phyloP scores from a whole-genome alignment of 2,113 vertebrate species.

The Pedionomus torquatus region DNA sequence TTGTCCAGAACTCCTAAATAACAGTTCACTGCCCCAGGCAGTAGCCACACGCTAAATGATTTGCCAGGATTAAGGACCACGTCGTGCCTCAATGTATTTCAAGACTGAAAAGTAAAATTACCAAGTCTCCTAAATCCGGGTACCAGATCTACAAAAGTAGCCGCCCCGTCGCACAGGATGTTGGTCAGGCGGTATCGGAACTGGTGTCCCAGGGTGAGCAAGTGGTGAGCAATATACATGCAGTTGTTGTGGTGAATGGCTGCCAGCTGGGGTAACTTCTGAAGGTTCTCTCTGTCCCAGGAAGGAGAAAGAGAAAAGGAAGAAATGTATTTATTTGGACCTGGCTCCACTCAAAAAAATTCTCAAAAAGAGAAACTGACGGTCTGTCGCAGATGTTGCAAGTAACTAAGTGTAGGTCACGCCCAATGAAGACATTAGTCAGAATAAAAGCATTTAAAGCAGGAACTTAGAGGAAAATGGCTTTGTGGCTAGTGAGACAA shows the following conservation, averaged over 20 bases:
- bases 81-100: rapidly evolving
- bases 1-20: neutral
- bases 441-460: neutral
- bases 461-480: neutral
- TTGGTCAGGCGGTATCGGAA: slow-evolving; percentile 80
- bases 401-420: neutral
- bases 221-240: slow-evolving; percentile 94
- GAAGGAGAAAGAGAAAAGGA: neutral
- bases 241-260: slow-evolving; percentile 99
- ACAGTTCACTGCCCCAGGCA: rapidly evolving
- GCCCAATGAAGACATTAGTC: neutral
- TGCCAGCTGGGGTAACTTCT: slow-evolving; percentile 93
- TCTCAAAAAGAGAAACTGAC: rapidly evolving
- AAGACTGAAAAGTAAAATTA: slow-evolving; percentile 42
- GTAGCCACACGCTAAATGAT: rapidly evolving
- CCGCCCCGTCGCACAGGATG: slow-evolving; percentile 79
- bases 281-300: slow-evolving; percentile 87
- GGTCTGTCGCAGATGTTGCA: neutral
- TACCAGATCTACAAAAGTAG: slow-evolving; percentile 94
- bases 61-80: rapidly evolving
- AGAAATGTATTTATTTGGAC: neutral
- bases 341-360: neutral
- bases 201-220: slow-evolving; percentile 94
- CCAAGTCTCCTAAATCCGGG: slow-evolving; percentile 92
- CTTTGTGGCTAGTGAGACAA: neutral